These are phyloP conservation scores for Podotricha telesiphe DNA, from an alignment of 2,888 invertebrate species.

Conservation along the genomic window DNA sequence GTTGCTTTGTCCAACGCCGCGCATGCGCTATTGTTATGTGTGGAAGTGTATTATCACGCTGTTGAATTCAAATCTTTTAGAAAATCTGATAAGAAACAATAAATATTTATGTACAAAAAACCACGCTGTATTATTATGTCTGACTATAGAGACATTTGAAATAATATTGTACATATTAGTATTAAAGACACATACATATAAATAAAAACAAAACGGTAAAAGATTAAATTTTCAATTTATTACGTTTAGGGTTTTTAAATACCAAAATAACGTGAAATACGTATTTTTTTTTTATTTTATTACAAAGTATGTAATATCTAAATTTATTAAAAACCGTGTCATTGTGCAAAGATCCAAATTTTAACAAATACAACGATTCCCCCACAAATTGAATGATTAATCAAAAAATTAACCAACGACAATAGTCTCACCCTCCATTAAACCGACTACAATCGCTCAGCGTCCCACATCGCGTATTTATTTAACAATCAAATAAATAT, in stretches of 20 bases:
- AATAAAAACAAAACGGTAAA: too few relatives aligned
- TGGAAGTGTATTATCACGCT: constrained; percentile 63
- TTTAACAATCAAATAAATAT: constrained; percentile 84
- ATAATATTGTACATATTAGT: not conserved
- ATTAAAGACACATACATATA: not conserved
- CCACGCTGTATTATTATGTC: not conserved
- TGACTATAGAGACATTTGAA: not conserved
- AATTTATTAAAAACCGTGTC: constrained; percentile 41
- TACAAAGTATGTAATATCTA: not conserved
- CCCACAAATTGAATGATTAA: constrained; percentile 75
- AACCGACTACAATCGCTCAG: constrained; percentile 72
- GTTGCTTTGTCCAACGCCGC: constrained; percentile 72
- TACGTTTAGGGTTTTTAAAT: too few relatives aligned
- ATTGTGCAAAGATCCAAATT: constrained; percentile 59
- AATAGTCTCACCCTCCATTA: constrained; percentile 75
- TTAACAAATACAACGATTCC: constrained; percentile 69
- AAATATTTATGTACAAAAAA: not conserved
- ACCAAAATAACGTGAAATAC: too few relatives aligned
- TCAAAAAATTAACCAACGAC: constrained; percentile 83
- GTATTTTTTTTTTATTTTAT: not conserved
- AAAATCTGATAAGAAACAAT: constrained; percentile 42
- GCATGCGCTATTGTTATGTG: constrained; percentile 64
- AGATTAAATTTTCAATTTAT: too few relatives aligned
- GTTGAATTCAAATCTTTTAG: constrained; percentile 58
- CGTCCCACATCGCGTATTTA: constrained; percentile 81